Conservation (phyloP, 2,797 vertebrate genomes). For the Sebastes nivosus region DNA sequence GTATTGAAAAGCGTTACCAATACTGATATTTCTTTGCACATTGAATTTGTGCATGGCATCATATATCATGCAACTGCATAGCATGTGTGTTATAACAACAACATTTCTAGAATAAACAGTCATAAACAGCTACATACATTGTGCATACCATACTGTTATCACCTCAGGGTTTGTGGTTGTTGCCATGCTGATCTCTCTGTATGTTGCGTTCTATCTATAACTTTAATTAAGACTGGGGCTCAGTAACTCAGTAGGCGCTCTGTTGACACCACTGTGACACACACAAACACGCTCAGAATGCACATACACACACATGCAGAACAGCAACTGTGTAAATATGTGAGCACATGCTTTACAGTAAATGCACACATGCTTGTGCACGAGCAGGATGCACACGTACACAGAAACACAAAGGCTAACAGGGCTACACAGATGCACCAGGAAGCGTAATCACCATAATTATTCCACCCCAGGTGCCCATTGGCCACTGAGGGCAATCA, state of each 20-base stretch:
- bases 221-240: constrained; percentile 61
- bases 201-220: constrained; percentile 56
- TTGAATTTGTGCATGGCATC: neutral
- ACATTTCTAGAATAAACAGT: neutral
- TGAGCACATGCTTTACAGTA: neutral
- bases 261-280: constrained; percentile 50
- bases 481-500: constrained; percentile 42
- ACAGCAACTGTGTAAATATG: neutral
- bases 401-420: constrained; percentile 47
- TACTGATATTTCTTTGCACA: neutral
- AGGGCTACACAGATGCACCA: constrained; percentile 39
- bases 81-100: too few species aligned
- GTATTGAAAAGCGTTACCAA: neutral
- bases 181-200: constrained; percentile 56
- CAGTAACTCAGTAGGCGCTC: constrained; percentile 46
- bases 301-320: neutral
- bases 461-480: constrained; percentile 48
- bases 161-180: constrained; percentile 27
- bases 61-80: neutral
- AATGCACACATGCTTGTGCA: neutral
- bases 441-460: constrained; percentile 56
- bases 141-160: constrained; percentile 13
- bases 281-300: neutral
- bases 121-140: neutral
- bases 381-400: neutral